phyloP scores from a whole-genome alignment of 1,140 invertebrate genomes.

The Nomia melanderi region DNA sequence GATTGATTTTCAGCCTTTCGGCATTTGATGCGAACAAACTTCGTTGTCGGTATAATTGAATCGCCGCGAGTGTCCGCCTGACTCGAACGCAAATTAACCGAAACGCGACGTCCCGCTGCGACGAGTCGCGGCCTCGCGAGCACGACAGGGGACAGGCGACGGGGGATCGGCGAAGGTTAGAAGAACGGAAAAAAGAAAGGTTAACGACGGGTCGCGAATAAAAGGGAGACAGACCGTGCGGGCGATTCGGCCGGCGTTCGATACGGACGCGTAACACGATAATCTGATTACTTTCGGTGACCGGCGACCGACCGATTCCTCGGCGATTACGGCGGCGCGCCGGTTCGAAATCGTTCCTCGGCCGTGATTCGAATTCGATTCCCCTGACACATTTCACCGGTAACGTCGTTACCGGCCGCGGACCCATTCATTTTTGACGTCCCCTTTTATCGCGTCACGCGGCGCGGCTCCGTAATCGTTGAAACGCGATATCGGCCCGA shows the following conservation, averaged over 20 bases:
- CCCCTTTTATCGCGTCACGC: background rate
- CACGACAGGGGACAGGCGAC: slow-evolving; percentile 42
- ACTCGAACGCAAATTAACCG: slow-evolving; percentile 78
- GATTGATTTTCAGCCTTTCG: slow-evolving; percentile 76
- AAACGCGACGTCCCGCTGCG: slow-evolving; percentile 61
- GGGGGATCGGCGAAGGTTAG: slow-evolving; percentile 3
- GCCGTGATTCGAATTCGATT: slow-evolving; percentile 42
- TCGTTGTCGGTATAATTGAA: slow-evolving; percentile 78
- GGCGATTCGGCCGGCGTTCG: background rate
- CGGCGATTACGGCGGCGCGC: slow-evolving; percentile 48
- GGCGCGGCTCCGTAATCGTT: background rate
- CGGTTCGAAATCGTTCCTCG: slow-evolving; percentile 40
- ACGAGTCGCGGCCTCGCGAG: slow-evolving; percentile 52
- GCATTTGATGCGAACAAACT: slow-evolving; percentile 76
- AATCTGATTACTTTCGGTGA: slow-evolving; percentile 70
- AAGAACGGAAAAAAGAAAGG: background rate
- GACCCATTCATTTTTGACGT: too few species aligned
- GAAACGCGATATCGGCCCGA: background rate
- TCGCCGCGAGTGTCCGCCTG: slow-evolving; percentile 73
- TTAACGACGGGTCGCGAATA: background rate
- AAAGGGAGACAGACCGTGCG: too few species aligned
- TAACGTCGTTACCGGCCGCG: slow-evolving; percentile 30
- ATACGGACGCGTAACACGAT: slow-evolving; percentile 42
- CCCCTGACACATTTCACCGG: slow-evolving; percentile 27
- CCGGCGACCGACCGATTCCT: slow-evolving; percentile 65